Percentiles rank a stretch among this genome's conserved stretches.
phyloP scores from a whole-genome alignment of 2,797 vertebrate species.

The Astyanax mexicanus region DNA sequence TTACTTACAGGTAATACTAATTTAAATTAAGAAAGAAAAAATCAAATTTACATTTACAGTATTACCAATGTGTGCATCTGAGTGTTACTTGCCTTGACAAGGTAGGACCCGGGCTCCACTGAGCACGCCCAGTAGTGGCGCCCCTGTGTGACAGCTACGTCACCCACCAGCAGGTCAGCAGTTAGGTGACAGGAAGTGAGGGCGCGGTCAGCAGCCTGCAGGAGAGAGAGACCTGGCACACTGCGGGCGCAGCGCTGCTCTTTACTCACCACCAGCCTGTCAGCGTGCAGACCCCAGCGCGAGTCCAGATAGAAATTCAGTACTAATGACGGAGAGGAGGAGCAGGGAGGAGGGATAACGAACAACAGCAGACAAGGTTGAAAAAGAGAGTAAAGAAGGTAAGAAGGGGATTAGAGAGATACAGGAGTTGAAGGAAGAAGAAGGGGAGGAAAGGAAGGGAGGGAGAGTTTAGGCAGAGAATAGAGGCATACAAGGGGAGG shows the following conservation, averaged over 20 bases:
- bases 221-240: slow-evolving; percentile 90
- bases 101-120: slow-evolving; percentile 93
- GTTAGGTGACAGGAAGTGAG: slow-evolving; percentile 96
- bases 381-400: neutral
- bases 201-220: slow-evolving; percentile 91
- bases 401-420: neutral
- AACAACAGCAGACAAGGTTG: neutral
- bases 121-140: slow-evolving; percentile 97
- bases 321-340: slow-evolving; percentile 72
- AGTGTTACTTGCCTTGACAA: slow-evolving; percentile 83
- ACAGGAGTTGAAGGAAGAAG: neutral
- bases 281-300: slow-evolving; percentile 92
- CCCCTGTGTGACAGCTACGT: slow-evolving; percentile 93
- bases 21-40: no score
- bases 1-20: no score
- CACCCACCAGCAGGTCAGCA: slow-evolving; percentile 91
- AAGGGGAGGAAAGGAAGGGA: slow-evolving; percentile 14
- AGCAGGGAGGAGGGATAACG: neutral
- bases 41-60: no score
- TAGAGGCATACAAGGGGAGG: slow-evolving; percentile 58
- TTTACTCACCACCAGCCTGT: slow-evolving; percentile 93
- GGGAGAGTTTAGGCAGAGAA: slow-evolving; percentile 42
- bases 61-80: no score
- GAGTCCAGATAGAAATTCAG: slow-evolving; percentile 95
- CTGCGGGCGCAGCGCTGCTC: slow-evolving; percentile 94